Evolutionary conservation across 2,888 invertebrate species (phyloP), one percentile per base, ranked within the genome.

Genomic region (Drosophila recens): DNA sequence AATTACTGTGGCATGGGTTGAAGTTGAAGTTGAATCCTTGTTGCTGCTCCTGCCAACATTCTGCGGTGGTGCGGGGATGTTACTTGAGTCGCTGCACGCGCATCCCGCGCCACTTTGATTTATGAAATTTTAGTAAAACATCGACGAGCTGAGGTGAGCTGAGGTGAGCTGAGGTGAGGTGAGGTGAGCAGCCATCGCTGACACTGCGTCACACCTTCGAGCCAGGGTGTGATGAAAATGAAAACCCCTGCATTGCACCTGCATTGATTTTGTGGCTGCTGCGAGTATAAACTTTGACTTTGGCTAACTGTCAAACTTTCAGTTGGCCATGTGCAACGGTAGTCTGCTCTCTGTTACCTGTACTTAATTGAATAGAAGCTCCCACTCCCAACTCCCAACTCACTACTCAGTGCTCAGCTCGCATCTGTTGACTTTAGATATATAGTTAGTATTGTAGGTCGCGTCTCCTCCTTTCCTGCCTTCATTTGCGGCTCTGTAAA

Each of bases 61-160:
- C 20, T 36, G 34, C 20, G 38, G 17, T 38, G 30, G 17, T 33
- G 20, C 54, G 46, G 34, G 42, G 5, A 33, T 61, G 63, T 68
- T 48, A 49, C 64, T 73, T 73, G 68, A 73, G 64, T 57, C 58
- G 59, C 45, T 59, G 79, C 59, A 70, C 66, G 70, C 56, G 75
- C 53, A 52, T 45, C 52, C 70, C 61, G 58, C 56, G 43, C 62
- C 70, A 79, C 72, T 74, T 83, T 89, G 89, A 87, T 89, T 84
- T 89, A 84, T 89, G 89, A 89, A 89, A 89, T 84, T 87, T 80
- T 61, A 54, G 69, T 58, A 42, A 64, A 67, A 56, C 49, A 40
- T 27, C 40, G 36, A 38, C 17, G 53, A 3, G 11, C 20, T 1
- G 42, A 33, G 54, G 9, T 15, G 58, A 34, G 46, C 58, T 10